phyloP scores from a whole-genome alignment of 2,888 invertebrate species.

The Drosophila prolongata region DNA sequence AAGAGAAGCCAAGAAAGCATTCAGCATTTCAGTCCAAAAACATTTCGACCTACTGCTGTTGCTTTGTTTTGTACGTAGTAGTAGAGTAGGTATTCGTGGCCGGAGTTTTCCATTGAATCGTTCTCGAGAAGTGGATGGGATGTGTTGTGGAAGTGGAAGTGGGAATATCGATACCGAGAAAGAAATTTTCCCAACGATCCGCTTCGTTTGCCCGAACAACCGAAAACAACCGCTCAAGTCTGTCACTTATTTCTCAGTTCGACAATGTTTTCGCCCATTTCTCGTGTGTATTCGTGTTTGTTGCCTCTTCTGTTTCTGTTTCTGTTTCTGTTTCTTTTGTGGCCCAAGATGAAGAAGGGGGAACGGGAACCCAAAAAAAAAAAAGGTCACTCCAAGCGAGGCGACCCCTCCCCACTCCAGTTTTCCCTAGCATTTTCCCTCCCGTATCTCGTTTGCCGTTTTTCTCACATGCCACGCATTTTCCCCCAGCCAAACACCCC shows the following conservation, averaged over 20 bases:
- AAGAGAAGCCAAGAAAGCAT: constrained; percentile 50
- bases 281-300: constrained; percentile 25
- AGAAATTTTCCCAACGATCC: constrained; percentile 49
- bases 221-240: constrained; percentile 38
- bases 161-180: constrained; percentile 40
- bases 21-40: constrained; percentile 22
- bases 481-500: constrained; percentile 31
- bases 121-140: constrained; percentile 46
- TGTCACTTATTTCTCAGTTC: constrained; percentile 49
- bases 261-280: constrained; percentile 67
- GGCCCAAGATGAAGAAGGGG: constrained; percentile 18
- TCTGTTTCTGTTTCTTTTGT: constrained; percentile 41
- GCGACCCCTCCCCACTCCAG: constrained; percentile 16
- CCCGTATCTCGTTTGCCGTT: constrained; percentile 55
- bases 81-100: constrained; percentile 22
- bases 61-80: constrained; percentile 26
- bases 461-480: constrained; percentile 77
- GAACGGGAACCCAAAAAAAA: constrained; percentile 40
- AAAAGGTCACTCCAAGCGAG: constrained; percentile 62
- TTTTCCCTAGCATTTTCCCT: constrained; percentile 17
- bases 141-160: constrained; percentile 1
- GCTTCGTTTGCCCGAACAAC: constrained; percentile 44
- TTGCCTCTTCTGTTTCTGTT: constrained; percentile 30
- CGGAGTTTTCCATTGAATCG: constrained; percentile 76
- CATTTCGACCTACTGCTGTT: constrained; percentile 47